Evolutionary conservation across 1,140 invertebrate genomes (phyloP), one percentile per base, ranked within the genome.

Genomic region (Hypothenemus hampei): DNA sequence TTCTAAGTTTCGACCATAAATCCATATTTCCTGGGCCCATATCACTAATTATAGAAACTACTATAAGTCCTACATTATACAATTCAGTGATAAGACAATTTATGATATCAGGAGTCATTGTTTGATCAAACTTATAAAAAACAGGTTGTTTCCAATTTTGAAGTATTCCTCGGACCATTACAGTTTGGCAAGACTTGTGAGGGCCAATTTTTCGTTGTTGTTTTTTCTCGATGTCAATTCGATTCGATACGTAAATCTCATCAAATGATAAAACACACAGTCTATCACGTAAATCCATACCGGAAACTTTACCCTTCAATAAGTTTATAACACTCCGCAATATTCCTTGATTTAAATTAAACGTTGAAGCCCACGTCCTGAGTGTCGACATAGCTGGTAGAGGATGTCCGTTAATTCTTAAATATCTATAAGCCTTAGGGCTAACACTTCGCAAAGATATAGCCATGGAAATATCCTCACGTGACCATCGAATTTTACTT

Each of bases 221-320:
- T 41, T 41, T 41, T 19, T 41, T 41, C 16, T 41, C 39, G 6
- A 41, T 41, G 18, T 41, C 39, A 7, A 41, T 41, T 41, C 39
- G 15, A 41, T 41, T 41, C 6, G 39, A 41, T 5, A 41, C 18
- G 21, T 18, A 41, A 4, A 41, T 41, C 13, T 41, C 39, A 22
- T 41, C 39, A 22, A 41, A 41, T 5, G 39, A 41, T 15, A 41
- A 41, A 41, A 41, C 13, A 19, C 39, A 41, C 8, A 41, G 39
- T 41, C 13, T 41, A 7, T 41, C 39, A 41, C 5, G 16, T 41
- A 8, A 4, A 8, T 13, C 21, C 13, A 41, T 5, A 5, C 21
- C 5, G 7, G 21, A 3, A 7, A 19, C 8, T 41, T 18, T 41
- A 4, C 7, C 18, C 6, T 13, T 19, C 13, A 41, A 7, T 13